Evolutionary conservation across 2,113 vertebrate genomes (phyloP).

Genomic region (Tenrec ecaudatus): DNA sequence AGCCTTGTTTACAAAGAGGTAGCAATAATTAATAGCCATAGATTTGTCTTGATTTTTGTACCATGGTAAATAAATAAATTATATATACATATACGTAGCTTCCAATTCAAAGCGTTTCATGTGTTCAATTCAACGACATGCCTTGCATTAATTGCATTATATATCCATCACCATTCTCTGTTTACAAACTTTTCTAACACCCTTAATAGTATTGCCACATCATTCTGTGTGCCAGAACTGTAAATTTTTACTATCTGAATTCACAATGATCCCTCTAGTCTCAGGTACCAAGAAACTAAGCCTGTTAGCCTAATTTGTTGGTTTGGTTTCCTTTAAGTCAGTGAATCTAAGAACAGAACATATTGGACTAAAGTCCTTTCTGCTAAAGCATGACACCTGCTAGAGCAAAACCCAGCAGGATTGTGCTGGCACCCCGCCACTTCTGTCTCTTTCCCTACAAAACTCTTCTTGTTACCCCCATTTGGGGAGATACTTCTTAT

Average conservation of each 20-base stretch:
- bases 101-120: no score
- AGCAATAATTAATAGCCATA: not conserved
- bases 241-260: not conserved
- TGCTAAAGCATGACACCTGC: not conserved
- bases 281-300: not conserved
- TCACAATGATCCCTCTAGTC: not conserved
- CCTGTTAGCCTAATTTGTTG: not conserved
- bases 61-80: not conserved
- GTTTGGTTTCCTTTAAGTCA: not conserved
- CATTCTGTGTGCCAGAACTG: not conserved
- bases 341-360: not conserved
- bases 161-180: not conserved
- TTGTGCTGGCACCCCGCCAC: not conserved
- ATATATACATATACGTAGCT: not conserved
- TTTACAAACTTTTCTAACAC: not conserved
- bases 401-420: not conserved
- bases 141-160: not conserved
- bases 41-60: not conserved
- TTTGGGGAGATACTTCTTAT: not conserved
- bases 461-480: not conserved
- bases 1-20: not conserved
- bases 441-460: not conserved
- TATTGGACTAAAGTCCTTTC: not conserved
- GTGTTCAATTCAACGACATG: not conserved
- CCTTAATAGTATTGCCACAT: not conserved